Base-by-base conservation (phyloP, 2,888 invertebrate species). In the Chaitophorus viminalis region DNA sequence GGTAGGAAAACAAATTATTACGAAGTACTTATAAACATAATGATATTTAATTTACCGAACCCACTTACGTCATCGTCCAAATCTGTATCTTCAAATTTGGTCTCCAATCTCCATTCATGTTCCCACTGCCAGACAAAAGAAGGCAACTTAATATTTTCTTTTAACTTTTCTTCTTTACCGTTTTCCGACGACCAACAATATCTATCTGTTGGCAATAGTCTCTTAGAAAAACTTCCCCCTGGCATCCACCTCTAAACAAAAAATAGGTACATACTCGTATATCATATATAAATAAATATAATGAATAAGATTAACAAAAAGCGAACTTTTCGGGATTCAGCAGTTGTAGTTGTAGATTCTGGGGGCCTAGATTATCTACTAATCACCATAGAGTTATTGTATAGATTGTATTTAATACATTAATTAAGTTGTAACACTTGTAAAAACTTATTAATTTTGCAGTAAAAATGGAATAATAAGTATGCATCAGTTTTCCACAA, bases 81-180 rank as follows among this genome's bases (percentile, higher is more conserved):
- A 5, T 96, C 95, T 90, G 97, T 96, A 4, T 97, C 97, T 91
- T 96, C 95, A 90, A 96, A 92, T 8, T 95, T 95, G 33, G 96
- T 93, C 91, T 97, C 97, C 88, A 97, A 92, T 90, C 95, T 95
- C 98, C 98, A 98, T 90, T 97, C 97, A 5, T 96, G 96, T 92
- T 98, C 98, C 98, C 98, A 98, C 91, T 97, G 96, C 98, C 98
- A 98, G 29, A 97, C 97, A 94, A 97, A 95, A 0, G 98, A 97
- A 11, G 98, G 98, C 78, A 98, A 92, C 89, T 96, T 93, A 89
- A 98, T 96, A 91, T 94, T 94, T 90, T 96, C 95, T 90, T 96
- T 95, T 60, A 95, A 94, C 89, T 96, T 93, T 90, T 96, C 95
- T 65, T 94, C 93, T 17, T 94, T 94, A 11, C 98, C 98, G 93